These are phyloP conservation scores for Habropoda laboriosa DNA, from an alignment of 1,140 invertebrate genomes.

Conservation along the genomic window DNA sequence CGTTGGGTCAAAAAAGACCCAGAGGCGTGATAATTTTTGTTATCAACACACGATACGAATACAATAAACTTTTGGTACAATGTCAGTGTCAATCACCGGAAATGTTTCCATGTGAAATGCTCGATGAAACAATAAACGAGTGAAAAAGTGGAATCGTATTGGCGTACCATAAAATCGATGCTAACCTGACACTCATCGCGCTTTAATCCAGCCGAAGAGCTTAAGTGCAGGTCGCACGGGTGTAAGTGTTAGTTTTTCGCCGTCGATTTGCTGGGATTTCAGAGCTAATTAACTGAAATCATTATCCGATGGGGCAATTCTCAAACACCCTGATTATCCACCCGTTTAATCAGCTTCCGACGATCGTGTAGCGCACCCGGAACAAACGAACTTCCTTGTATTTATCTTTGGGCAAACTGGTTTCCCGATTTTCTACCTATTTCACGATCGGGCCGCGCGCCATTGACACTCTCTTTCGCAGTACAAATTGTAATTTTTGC, in stretches of 20 bases:
- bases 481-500: too few relatives aligned
- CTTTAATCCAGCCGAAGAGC: constrained; percentile 37
- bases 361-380: not conserved
- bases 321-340: constrained; percentile 56
- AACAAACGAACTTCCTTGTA: constrained; percentile 10
- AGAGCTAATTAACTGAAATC: constrained; percentile 63
- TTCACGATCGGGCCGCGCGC: not conserved
- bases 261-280: constrained; percentile 37
- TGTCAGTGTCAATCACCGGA: too few relatives aligned
- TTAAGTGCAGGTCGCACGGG: not conserved
- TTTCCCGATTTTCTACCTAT: not conserved
- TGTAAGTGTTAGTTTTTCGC: constrained; percentile 31
- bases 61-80: too few relatives aligned
- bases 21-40: too few relatives aligned
- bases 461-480: too few relatives aligned
- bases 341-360: constrained; percentile 47
- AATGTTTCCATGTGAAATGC: too few relatives aligned
- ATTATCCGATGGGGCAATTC: constrained; percentile 56
- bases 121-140: not conserved
- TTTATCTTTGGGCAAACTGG: constrained; percentile 1
- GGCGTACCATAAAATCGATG: not conserved
- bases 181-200: not conserved
- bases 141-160: not conserved
- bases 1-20: too few relatives aligned
- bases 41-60: too few relatives aligned